Evolutionary conservation across 2,888 invertebrate genomes (phyloP).

Genomic region (Andrena marginata): DNA sequence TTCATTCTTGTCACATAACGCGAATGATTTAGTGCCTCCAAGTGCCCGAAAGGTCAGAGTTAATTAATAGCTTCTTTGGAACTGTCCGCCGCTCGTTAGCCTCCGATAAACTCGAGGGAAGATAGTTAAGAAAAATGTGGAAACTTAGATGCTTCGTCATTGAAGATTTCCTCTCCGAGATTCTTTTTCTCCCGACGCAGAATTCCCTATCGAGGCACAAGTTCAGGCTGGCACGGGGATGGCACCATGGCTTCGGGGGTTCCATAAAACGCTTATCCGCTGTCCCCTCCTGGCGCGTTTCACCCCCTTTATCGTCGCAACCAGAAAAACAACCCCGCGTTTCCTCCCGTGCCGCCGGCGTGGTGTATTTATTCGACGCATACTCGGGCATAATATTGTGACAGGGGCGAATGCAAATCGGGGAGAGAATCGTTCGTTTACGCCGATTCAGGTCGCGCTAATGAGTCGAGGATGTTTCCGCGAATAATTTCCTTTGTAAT

Average conservation of each 20-base stretch:
- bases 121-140: not conserved
- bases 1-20: not conserved
- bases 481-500: not conserved
- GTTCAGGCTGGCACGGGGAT: not conserved
- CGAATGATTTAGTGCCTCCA: too few relatives aligned
- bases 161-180: not conserved
- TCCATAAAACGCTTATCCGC: constrained; percentile 48
- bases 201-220: constrained; percentile 1
- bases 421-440: not conserved
- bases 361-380: constrained; percentile 12
- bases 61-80: not conserved
- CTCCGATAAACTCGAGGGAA: not conserved
- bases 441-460: constrained; percentile 38
- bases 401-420: not conserved
- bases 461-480: not conserved
- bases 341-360: not conserved
- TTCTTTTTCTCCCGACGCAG: not conserved
- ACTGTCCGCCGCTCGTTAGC: not conserved
- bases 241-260: constrained; percentile 5
- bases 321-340: constrained; percentile 11
- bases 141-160: not conserved
- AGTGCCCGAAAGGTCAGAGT: too few relatives aligned
- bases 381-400: constrained; percentile 4
- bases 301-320: constrained; percentile 22
- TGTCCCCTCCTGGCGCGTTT: not conserved